These are phyloP conservation scores for Dione vanillae DNA, from an alignment of 2,888 invertebrate genomes.

Conservation along the genomic window DNA sequence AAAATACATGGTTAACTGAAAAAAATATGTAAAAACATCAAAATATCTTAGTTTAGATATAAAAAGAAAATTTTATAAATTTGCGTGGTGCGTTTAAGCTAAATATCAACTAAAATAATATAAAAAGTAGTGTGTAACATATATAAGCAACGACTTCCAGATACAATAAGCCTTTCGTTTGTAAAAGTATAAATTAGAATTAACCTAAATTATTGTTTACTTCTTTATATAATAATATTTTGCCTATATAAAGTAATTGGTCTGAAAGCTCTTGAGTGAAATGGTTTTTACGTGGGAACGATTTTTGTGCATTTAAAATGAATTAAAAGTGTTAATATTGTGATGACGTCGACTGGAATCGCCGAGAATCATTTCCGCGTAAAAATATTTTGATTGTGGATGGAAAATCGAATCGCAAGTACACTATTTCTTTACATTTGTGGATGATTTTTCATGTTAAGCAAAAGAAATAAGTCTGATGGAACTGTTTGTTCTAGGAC, in stretches of 20 bases:
- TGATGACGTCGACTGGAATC: slow-evolving; percentile 79
- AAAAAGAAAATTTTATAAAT: not conserved
- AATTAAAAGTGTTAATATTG: slow-evolving; percentile 74
- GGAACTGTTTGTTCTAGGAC: slow-evolving; percentile 66
- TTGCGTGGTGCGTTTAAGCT: slow-evolving; percentile 45
- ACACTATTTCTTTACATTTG: slow-evolving; percentile 64
- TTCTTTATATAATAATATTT: slow-evolving; percentile 41
- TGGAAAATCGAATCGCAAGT: slow-evolving; percentile 84
- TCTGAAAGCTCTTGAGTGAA: slow-evolving; percentile 84
- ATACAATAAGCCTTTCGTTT: slow-evolving; percentile 29
- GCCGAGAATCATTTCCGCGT: slow-evolving; percentile 85
- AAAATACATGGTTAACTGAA: not conserved
- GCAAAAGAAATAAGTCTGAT: slow-evolving; percentile 44
- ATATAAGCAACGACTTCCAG: slow-evolving; percentile 34
- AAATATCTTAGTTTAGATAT: not conserved
- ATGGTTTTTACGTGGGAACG: slow-evolving; percentile 85
- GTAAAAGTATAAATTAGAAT: slow-evolving; percentile 38
- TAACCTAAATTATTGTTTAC: slow-evolving; percentile 32
- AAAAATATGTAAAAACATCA: not conserved
- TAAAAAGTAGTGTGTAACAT: not conserved
- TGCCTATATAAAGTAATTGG: slow-evolving; percentile 66
- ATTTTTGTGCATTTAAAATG: slow-evolving; percentile 81
- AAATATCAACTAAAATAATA: slow-evolving; percentile 6
- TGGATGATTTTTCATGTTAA: slow-evolving; percentile 50
- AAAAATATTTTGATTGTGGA: slow-evolving; percentile 84